Evolutionary conservation across 2,888 invertebrate species (phyloP).

Genomic region (Acleris cristana): DNA sequence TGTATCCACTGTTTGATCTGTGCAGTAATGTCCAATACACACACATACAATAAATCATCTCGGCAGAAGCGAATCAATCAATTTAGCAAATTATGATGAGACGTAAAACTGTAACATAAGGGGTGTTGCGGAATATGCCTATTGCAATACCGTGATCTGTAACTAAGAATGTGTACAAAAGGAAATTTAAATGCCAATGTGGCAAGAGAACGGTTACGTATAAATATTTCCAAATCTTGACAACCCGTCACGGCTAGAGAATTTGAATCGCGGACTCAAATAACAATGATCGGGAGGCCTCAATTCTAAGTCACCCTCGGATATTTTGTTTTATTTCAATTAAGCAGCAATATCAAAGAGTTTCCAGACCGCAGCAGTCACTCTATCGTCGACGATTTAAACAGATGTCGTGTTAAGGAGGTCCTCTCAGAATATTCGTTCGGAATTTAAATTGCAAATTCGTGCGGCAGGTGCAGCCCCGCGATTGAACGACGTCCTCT

Average conservation of each 20-base stretch:
- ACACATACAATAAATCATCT: conserved; percentile 72
- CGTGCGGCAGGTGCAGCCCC: conserved; percentile 79
- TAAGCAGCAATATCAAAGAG: conserved; percentile 78
- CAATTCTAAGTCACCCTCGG: conserved; percentile 54
- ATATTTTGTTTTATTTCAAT: conserved; percentile 81
- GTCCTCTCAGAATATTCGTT: conserved; percentile 80
- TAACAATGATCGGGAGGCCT: conserved; percentile 46
- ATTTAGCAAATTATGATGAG: conserved; percentile 71
- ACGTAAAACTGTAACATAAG: conserved; percentile 52
- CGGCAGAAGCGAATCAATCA: conserved; percentile 73
- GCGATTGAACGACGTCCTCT: conserved; percentile 64
- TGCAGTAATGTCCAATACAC: conserved; percentile 62
- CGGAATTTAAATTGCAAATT: conserved; percentile 84
- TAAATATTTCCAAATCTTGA: neutral
- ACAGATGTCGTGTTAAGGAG: conserved; percentile 85
- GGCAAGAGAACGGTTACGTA: neutral
- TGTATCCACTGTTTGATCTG: conserved; percentile 1
- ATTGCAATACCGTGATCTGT: neutral
- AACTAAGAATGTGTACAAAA: neutral
- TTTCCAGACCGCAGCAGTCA: conserved; percentile 72
- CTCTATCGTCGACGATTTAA: conserved; percentile 81
- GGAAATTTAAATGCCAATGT: neutral
- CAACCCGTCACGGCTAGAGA: neutral
- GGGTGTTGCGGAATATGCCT: no score
- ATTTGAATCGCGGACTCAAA: conserved; percentile 45